phyloP scores from a whole-genome alignment of 2,888 invertebrate species.

The Polydrusus pterygomalis region DNA sequence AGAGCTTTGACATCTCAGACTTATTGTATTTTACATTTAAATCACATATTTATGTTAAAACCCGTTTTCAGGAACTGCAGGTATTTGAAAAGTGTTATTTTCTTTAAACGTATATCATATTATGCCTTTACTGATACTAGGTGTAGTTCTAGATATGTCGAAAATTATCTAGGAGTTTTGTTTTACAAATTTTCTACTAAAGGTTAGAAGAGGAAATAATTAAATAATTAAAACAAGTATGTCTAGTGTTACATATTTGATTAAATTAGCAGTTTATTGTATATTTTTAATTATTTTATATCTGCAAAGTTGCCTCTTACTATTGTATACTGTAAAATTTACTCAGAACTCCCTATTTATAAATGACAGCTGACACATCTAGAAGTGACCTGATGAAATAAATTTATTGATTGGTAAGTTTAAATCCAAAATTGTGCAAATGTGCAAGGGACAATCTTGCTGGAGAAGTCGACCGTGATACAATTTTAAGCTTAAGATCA shows the following conservation, averaged over 20 bases:
- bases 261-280: too few species aligned
- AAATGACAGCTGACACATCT: not conserved
- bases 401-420: constrained; percentile 4
- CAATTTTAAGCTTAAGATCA: constrained; percentile 28
- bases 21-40: too few species aligned
- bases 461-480: constrained; percentile 22
- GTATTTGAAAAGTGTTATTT: not conserved
- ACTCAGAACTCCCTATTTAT: too few species aligned
- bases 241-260: too few species aligned
- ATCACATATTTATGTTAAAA: too few species aligned
- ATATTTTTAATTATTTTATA: too few species aligned
- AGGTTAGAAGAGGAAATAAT: too few species aligned
- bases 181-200: not conserved
- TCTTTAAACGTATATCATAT: not conserved
- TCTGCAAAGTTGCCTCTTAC: too few species aligned
- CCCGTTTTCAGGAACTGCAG: too few species aligned
- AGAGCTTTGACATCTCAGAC: too few species aligned
- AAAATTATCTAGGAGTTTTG: not conserved
- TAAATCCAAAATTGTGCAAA: constrained; percentile 21
- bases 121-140: constrained; percentile 38
- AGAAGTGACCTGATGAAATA: not conserved
- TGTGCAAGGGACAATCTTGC: constrained; percentile 24
- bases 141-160: constrained; percentile 32
- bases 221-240: too few species aligned
- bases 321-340: too few species aligned